Evolutionary conservation across 2,888 invertebrate species (phyloP).

Genomic region (Nephrocerus scutellatus): DNA sequence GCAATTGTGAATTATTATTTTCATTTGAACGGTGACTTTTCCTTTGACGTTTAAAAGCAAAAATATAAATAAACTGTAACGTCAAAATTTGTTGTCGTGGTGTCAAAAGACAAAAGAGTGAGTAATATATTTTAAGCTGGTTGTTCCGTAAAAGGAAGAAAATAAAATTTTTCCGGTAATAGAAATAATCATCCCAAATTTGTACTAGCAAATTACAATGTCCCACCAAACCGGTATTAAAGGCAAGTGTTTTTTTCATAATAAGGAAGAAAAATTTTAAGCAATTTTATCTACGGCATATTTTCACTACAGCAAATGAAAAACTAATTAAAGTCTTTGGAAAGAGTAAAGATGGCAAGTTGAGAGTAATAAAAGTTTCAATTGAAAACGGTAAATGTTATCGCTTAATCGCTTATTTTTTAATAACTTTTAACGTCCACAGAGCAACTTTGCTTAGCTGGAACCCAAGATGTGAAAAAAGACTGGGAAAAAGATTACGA

Average conservation of each 20-base stretch:
- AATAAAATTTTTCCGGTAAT: no score
- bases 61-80: no score
- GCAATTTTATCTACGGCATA: neutral
- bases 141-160: no score
- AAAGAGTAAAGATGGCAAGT: constrained; percentile 68
- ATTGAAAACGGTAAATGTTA: constrained; percentile 70
- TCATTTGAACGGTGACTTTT: no score
- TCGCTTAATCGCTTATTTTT: no score
- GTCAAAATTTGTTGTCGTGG: no score
- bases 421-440: no score
- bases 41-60: no score
- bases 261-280: neutral
- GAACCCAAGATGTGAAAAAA: constrained; percentile 59
- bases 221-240: constrained; percentile 88
- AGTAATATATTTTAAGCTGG: no score
- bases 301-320: constrained; percentile 64
- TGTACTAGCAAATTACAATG: constrained; percentile 59
- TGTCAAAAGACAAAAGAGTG: no score
- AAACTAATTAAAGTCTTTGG: constrained; percentile 73
- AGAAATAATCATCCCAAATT: no score
- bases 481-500: constrained; percentile 85
- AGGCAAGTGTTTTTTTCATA: constrained; percentile 52
- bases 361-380: constrained; percentile 72
- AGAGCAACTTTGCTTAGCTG: constrained; percentile 70
- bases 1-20: no score